Evolutionary conservation across 1,140 invertebrate species (phyloP).

Genomic region (Sycophaga agraensis): DNA sequence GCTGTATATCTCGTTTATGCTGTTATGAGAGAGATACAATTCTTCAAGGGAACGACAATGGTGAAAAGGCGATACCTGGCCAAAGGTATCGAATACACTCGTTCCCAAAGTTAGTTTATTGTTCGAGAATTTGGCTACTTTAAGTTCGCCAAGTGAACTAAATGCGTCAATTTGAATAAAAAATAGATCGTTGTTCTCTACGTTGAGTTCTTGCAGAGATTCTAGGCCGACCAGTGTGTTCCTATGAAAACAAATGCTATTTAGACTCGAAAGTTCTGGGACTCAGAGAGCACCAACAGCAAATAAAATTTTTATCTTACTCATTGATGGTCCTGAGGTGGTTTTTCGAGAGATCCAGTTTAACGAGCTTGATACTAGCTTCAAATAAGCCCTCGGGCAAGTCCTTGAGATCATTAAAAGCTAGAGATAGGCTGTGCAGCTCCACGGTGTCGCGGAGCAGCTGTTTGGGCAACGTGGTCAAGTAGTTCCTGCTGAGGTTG

Average conservation of each 20-base stretch:
- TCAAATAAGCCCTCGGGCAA: not conserved
- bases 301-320: constrained; percentile 2
- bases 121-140: not conserved
- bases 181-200: constrained; percentile 7
- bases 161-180: constrained; percentile 11
- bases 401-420: constrained; percentile 5
- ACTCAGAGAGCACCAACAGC: too few species aligned
- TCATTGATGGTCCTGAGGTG: constrained; percentile 4
- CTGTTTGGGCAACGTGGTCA: not conserved
- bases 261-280: too few species aligned
- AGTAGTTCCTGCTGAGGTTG: constrained; percentile 9
- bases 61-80: constrained; percentile 11
- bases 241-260: not conserved
- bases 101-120: constrained; percentile 15
- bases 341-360: constrained; percentile 16
- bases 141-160: not conserved
- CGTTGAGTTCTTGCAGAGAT: constrained; percentile 7
- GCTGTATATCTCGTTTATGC: constrained; percentile 7
- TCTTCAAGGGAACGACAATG: constrained; percentile 5
- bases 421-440: not conserved
- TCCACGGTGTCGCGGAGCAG: not conserved
- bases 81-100: not conserved
- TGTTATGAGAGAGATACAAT: constrained; percentile 10
- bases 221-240: not conserved
- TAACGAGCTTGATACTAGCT: not conserved